A percentile compares a stretch with the other conserved stretches of the same genome.
These are phyloP conservation scores for Dilophus febrilis DNA, from an alignment of 2,888 invertebrate species.

Conservation along the genomic window DNA sequence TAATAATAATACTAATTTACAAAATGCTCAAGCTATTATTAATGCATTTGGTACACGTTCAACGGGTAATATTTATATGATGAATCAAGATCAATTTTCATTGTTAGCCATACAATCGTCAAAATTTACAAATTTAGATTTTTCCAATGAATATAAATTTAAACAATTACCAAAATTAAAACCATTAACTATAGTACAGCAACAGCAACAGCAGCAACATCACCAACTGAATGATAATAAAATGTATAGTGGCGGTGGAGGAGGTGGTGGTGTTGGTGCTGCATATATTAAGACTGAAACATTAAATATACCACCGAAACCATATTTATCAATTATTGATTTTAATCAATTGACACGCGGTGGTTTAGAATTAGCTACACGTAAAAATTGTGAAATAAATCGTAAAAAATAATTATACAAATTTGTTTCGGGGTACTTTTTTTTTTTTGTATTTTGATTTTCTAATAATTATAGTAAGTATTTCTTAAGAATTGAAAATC, in stretches of 20 bases:
- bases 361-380: conserved; percentile 35
- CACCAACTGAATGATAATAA: background rate
- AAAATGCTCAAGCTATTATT: conserved; percentile 7
- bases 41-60: conserved; percentile 17
- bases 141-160: conserved; percentile 13
- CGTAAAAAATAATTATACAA: background rate
- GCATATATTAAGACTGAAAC: too few relatives aligned
- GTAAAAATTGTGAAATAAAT: conserved; percentile 1
- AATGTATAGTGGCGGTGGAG: background rate
- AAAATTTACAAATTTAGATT: conserved; percentile 18
- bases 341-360: conserved; percentile 50
- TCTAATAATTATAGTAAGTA: too few relatives aligned
- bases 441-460: too few relatives aligned
- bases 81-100: conserved; percentile 23
- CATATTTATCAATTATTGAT: conserved; percentile 54
- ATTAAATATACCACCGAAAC: conserved; percentile 34
- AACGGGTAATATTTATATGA: conserved; percentile 12
- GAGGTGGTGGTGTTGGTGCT: background rate
- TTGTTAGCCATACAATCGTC: conserved; percentile 20
- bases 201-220: conserved; percentile 1
- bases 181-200: background rate
- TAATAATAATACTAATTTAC: conserved; percentile 18
- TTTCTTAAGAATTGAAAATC: too few relatives aligned
- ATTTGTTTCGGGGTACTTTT: too few relatives aligned
- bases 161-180: conserved; percentile 3